Evolutionary conservation across 1,140 invertebrate species (phyloP), one percentile per base, ranked within the genome.

Genomic region (Penaeus japonicus): DNA sequence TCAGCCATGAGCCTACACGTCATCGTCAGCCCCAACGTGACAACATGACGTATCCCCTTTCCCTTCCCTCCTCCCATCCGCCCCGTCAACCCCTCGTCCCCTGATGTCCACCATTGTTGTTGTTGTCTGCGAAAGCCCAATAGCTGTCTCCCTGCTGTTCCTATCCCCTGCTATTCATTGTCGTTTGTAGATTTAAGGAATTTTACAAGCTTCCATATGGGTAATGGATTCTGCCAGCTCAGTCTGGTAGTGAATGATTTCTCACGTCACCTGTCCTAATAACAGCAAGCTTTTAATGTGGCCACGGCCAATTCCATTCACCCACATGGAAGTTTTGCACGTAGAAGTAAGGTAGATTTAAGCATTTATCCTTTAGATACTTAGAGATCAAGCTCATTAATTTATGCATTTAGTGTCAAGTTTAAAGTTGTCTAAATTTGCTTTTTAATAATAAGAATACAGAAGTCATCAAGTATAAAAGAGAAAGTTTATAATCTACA

Each of bases 281-380:
- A 70, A 70, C 30, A 10, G 30, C 12, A 10, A 20, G 20, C n/a
- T 30, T 10, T 30, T 70, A 10, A 12, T 24, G n/a, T 22, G 62
- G 73, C 73, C 24, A 10, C 65, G 32, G 65, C n/a, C 54, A 22
- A 73, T 27, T n/a, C n/a, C n/a, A 47, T 47, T 47, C 3, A 59
- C 84, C 57, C 70, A 73, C 57, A 53, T 82, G 86, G 86, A 81
- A 78, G 79, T 27, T 83, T 82, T 81, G 86, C 86, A 82, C 79
- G 86, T 87, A 87, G 86, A 87, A 87, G 86, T 87, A 87, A 87
- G 86, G 65, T 87, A 87, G 86, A 73, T 54, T 87, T 87, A 87
- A 87, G 86, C 86, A 87, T 87, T 87, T 87, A 87, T 87, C 80
- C 79, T 87, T 75, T 87, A 87, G 86, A 73, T 82, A 75, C 57